A percentile compares a stretch with the other conserved stretches of the same genome.
Evolutionary conservation across 2,797 vertebrate genomes (phyloP).

Genomic region (Dendrocincla tyrannina): DNA sequence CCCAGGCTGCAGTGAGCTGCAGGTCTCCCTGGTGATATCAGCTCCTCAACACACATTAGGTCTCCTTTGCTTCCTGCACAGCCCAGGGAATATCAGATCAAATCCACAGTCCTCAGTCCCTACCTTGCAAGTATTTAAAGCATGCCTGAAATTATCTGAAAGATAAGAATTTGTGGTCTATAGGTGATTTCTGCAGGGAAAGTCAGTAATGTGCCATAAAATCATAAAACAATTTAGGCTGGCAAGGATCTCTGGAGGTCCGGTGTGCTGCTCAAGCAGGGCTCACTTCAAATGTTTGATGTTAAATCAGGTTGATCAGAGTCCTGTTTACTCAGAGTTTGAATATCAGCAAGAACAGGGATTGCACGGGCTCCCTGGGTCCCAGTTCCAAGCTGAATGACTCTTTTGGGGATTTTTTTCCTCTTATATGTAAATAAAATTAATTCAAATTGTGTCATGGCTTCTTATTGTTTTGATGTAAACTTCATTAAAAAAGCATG

Average conservation of each 20-base stretch:
- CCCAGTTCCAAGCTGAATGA: neutral
- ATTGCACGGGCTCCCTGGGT: neutral
- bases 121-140: neutral
- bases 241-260: neutral
- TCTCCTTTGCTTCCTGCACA: neutral
- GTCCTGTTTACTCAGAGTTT: neutral
- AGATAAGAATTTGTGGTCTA: neutral
- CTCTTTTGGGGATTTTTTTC: neutral
- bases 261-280: neutral
- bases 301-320: neutral
- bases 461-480: neutral
- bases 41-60: neutral
- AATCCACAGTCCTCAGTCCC: neutral
- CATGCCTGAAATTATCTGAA: neutral
- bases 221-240: neutral
- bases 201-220: neutral
- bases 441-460: neutral
- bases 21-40: neutral
- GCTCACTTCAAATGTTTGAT: neutral
- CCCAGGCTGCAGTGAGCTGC: fast-evolving
- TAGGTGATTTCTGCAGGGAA: neutral
- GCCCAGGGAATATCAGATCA: neutral
- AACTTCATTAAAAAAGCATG: neutral
- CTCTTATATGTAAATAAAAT: neutral
- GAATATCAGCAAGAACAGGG: neutral